Percentiles rank a stretch among this genome's conserved stretches.
These are phyloP conservation scores for Atta texana DNA, from an alignment of 1,140 invertebrate species.

Conservation along the genomic window DNA sequence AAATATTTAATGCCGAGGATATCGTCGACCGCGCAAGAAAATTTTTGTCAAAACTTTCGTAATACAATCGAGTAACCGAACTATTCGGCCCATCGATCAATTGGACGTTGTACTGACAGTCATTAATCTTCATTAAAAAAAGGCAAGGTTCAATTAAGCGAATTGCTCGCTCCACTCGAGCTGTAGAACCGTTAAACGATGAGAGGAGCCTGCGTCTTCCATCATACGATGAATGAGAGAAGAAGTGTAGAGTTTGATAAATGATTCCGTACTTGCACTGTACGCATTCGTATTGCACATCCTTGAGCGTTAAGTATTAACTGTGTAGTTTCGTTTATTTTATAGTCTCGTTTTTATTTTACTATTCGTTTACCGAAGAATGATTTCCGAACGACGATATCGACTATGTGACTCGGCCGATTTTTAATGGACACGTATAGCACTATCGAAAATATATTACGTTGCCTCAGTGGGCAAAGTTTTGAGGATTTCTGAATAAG, in stretches of 20 bases:
- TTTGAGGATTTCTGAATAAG: conserved; percentile 27
- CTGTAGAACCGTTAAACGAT: conserved; percentile 36
- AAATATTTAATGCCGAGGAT: conserved; percentile 61
- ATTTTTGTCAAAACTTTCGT: not conserved
- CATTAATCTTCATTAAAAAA: conserved; percentile 72
- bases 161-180: conserved; percentile 50
- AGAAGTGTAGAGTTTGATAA: conserved; percentile 44
- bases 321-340: not conserved
- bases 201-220: conserved; percentile 46
- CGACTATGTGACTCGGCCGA: not conserved
- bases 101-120: conserved; percentile 35
- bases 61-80: conserved; percentile 27
- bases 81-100: conserved; percentile 55
- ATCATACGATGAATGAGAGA: conserved; percentile 45
- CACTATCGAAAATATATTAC: conserved; percentile 27
- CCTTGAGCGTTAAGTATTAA: conserved; percentile 5
- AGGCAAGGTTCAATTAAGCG: conserved; percentile 69
- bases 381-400: not conserved
- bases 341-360: not conserved
- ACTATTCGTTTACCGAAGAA: not conserved
- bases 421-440: conserved; percentile 1
- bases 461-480: conserved; percentile 18
- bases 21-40: conserved; percentile 3
- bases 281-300: not conserved
- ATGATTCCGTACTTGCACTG: conserved; percentile 42